Percentiles rank a stretch among this genome's conserved stretches.
phyloP scores from a whole-genome alignment of 1,140 invertebrate species.

The Gonatopus flavifemur region DNA sequence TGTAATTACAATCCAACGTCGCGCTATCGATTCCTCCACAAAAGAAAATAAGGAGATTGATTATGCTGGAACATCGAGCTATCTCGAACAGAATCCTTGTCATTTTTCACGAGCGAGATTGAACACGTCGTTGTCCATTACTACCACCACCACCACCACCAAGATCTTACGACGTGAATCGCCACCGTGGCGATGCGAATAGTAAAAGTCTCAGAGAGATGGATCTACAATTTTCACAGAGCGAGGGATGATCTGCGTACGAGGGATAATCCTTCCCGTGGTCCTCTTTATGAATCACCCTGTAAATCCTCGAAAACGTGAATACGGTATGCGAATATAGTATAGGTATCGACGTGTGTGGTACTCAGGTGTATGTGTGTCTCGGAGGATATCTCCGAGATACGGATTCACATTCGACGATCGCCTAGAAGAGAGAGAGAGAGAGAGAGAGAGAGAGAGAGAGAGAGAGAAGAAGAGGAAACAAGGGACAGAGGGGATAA shows the following conservation, averaged over 20 bases:
- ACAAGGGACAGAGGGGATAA: constrained; percentile 27
- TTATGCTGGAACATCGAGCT: no score
- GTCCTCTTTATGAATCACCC: constrained; percentile 26
- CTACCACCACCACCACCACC: no score
- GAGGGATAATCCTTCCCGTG: constrained; percentile 20
- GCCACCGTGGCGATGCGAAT: no score
- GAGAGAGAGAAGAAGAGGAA: constrained; percentile 19
- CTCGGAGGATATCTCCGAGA: constrained; percentile 24
- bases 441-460: constrained; percentile 2
- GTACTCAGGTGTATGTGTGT: background rate
- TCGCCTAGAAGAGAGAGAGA: constrained; percentile 7
- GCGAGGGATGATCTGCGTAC: constrained; percentile 21
- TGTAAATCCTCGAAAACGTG: constrained; percentile 5
- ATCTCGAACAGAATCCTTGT: no score
- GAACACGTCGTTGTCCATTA: no score
- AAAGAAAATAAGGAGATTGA: no score
- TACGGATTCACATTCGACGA: constrained; percentile 13
- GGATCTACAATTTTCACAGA: constrained; percentile 20
- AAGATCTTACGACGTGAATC: no score
- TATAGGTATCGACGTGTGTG: no score
- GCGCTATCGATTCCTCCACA: no score
- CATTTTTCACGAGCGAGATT: no score
- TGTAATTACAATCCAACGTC: no score
- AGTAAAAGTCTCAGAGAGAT: no score
- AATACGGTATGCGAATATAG: constrained; percentile 13